phyloP scores from a whole-genome alignment of 2,113 vertebrate genomes.

The Tringa solitaria region DNA sequence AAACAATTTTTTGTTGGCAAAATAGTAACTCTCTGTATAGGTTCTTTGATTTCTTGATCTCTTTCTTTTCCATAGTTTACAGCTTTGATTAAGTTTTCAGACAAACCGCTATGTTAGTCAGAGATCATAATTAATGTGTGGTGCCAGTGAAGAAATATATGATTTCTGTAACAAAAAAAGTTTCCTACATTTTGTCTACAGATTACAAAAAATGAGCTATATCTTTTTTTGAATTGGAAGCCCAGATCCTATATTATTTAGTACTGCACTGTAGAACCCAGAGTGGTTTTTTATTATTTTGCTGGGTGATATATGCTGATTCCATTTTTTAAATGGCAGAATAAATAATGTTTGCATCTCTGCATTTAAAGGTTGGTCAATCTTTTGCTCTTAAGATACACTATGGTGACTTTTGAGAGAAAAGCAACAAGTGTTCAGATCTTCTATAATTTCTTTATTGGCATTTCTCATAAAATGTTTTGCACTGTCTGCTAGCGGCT shows the following conservation, averaged over 20 bases:
- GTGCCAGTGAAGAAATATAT: conserved; percentile 13
- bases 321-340: not conserved
- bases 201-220: not conserved
- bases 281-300: not conserved
- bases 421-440: conserved; percentile 48
- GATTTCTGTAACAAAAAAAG: conserved; percentile 3
- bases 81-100: conserved; percentile 22
- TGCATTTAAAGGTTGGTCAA: not conserved
- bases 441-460: not conserved
- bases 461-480: not conserved
- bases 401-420: not conserved
- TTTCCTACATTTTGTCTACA: conserved; percentile 2
- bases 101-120: conserved; percentile 27
- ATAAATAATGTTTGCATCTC: not conserved
- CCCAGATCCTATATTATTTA: not conserved
- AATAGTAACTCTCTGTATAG: conserved; percentile 19
- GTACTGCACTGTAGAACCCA: not conserved
- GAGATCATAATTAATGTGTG: conserved; percentile 21
- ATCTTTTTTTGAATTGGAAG: not conserved
- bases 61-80: conserved; percentile 12
- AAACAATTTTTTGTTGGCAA: conserved; percentile 39
- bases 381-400: not conserved
- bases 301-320: not conserved
- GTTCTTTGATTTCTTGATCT: conserved; percentile 1
- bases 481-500: not conserved